These are phyloP conservation scores for Arrhamphus sclerolepis DNA, from an alignment of 2,797 vertebrate genomes.

Conservation along the genomic window DNA sequence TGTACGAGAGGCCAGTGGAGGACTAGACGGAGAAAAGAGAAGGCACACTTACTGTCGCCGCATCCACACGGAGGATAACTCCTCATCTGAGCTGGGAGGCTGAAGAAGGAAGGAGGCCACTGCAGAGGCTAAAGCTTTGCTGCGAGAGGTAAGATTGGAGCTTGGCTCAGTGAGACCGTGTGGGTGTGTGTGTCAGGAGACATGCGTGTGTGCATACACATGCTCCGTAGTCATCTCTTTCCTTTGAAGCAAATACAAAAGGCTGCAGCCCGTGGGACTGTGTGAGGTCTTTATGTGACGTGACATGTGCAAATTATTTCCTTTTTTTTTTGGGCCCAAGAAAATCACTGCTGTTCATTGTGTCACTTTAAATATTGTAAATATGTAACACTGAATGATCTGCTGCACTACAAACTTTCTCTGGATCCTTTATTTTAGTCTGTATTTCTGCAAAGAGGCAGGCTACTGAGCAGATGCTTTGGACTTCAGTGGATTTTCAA, in stretches of 20 bases:
- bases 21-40: conserved; percentile 41
- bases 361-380: no score
- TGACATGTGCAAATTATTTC: neutral
- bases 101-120: conserved; percentile 55
- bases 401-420: no score
- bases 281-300: conserved; percentile 2
- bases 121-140: conserved; percentile 63
- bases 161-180: neutral
- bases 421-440: no score
- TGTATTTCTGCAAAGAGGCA: neutral
- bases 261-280: neutral
- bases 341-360: no score
- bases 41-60: neutral
- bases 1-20: conserved; percentile 54
- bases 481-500: conserved; percentile 28
- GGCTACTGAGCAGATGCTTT: conserved; percentile 2
- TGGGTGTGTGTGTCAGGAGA: conserved; percentile 18
- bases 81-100: conserved; percentile 49
- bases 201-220: conserved; percentile 2
- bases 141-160: conserved; percentile 64
- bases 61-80: conserved; percentile 62
- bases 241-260: conserved; percentile 10
- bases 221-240: neutral
- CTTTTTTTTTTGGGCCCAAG: no score
- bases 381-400: no score